Percentiles rank a stretch among this genome's conserved stretches.
phyloP scores from a whole-genome alignment of 1,140 invertebrate species.

The Drusus annulatus region DNA sequence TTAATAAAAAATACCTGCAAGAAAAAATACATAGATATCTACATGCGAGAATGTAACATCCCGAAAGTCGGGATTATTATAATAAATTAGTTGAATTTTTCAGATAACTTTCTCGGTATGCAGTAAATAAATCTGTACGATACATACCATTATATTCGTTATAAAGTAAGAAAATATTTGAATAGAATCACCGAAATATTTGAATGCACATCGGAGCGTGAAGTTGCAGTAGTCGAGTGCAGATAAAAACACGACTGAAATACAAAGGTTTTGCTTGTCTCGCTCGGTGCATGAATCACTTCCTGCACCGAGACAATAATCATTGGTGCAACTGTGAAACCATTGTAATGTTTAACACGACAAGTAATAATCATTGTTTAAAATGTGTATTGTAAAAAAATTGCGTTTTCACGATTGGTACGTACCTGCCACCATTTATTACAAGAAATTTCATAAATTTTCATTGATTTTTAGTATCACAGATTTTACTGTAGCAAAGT shows the following conservation, averaged over 20 bases:
- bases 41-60: too few species aligned
- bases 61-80: too few species aligned
- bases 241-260: constrained; percentile 16
- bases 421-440: too few species aligned
- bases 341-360: not conserved
- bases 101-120: not conserved
- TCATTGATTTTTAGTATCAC: too few species aligned
- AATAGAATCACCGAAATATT: constrained; percentile 5
- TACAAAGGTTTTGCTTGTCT: constrained; percentile 4
- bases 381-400: too few species aligned
- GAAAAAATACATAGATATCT: too few species aligned
- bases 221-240: constrained; percentile 10
- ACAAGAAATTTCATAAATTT: too few species aligned
- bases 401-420: too few species aligned
- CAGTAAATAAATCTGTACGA: not conserved
- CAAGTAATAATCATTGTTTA: not conserved
- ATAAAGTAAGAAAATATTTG: constrained; percentile 1
- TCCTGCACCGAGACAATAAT: not conserved
- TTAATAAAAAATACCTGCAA: too few species aligned
- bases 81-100: too few species aligned
- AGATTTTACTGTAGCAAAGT: too few species aligned
- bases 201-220: constrained; percentile 7
- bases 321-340: not conserved
- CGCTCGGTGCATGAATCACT: constrained; percentile 9
- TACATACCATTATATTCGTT: not conserved